Evolutionary conservation across 2,113 vertebrate genomes (phyloP).

Genomic region (Nycticryphes semicollaris): DNA sequence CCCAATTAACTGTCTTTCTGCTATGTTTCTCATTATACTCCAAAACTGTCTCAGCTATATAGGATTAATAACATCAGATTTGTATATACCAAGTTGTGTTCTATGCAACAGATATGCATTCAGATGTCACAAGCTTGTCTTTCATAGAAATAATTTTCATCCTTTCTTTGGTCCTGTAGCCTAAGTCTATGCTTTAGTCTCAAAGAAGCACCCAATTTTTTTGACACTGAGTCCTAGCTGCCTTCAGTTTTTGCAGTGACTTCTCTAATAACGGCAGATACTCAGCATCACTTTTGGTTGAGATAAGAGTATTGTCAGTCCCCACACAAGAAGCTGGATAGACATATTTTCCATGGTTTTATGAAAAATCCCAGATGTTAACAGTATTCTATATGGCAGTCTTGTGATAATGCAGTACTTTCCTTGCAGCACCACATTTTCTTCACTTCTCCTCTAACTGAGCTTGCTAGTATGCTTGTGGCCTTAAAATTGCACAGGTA

Average conservation of each 20-base stretch:
- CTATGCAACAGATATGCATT: neutral
- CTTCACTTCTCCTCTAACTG: neutral
- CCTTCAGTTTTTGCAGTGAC: neutral
- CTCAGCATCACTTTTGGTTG: neutral
- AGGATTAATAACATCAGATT: neutral
- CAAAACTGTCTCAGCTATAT: neutral
- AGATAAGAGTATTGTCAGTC: neutral
- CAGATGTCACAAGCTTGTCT: neutral
- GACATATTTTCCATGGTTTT: neutral
- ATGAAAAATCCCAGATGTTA: neutral
- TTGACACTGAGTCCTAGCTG: neutral
- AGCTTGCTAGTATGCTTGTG: neutral
- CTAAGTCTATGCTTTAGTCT: neutral
- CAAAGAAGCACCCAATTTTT: neutral
- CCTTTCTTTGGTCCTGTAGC: neutral
- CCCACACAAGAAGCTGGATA: neutral
- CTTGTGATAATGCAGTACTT: neutral
- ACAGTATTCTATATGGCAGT: rapidly evolving
- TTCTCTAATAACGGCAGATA: neutral
- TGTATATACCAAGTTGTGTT: neutral
- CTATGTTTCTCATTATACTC: neutral
- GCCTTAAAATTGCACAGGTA: neutral
- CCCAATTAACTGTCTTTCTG: neutral
- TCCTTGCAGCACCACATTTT: neutral
- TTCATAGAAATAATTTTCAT: neutral